Evolutionary conservation across 2,797 vertebrate genomes (phyloP).

Genomic region (Coregonus sp.): DNA sequence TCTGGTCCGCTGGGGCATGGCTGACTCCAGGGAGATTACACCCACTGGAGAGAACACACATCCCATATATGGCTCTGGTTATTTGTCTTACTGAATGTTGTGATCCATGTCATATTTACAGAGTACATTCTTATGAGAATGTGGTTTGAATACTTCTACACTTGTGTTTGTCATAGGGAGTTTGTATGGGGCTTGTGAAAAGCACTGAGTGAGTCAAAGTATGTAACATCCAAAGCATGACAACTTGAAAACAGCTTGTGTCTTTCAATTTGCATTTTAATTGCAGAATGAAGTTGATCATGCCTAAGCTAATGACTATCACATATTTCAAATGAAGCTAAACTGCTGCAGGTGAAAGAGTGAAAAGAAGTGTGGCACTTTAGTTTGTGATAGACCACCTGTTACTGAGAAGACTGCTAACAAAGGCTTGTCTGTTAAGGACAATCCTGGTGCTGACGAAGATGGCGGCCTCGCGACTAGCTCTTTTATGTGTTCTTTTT

Average conservation of each 20-base stretch:
- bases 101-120: background rate
- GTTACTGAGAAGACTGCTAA: background rate
- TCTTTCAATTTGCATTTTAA: slow-evolving; percentile 7
- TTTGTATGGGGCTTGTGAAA: background rate
- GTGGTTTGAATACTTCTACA: background rate
- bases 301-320: background rate
- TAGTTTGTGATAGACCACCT: background rate
- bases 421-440: background rate
- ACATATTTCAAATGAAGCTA: slow-evolving; percentile 6
- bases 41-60: slow-evolving; percentile 13
- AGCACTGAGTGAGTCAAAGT: background rate
- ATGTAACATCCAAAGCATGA: background rate
- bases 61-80: background rate
- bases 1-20: slow-evolving; percentile 21
- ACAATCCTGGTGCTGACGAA: too few relatives aligned
- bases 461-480: too few relatives aligned
- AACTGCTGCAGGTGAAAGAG: background rate
- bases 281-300: background rate
- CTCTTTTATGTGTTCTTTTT: too few relatives aligned
- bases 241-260: background rate
- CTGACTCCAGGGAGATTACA: slow-evolving; percentile 26
- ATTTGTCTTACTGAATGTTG: background rate
- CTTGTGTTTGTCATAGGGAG: too few relatives aligned
- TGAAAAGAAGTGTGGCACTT: background rate
- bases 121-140: background rate